Conservation (phyloP, 2,888 invertebrate genomes). For the Drosophila diplacantha region DNA sequence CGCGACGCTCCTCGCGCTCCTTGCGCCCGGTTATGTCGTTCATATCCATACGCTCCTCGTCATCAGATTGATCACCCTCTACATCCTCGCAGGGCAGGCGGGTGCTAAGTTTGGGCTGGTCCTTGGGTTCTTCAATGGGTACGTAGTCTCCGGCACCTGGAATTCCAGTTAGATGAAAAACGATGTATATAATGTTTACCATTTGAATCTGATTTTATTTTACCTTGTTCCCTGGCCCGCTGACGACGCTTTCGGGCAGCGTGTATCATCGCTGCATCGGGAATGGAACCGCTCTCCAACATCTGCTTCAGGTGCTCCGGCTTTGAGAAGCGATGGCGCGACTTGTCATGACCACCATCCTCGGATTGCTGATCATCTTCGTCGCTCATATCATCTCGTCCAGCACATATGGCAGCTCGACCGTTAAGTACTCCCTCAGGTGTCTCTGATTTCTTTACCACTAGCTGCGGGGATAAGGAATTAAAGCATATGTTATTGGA, state of each 20-base stretch:
- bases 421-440: slow-evolving; percentile 86
- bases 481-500: slow-evolving; percentile 32
- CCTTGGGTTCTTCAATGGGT: slow-evolving; percentile 79
- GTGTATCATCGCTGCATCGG: slow-evolving; percentile 98
- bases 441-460: slow-evolving; percentile 80
- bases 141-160: slow-evolving; percentile 82
- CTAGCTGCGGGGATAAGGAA: slow-evolving; percentile 77
- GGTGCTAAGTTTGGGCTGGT: slow-evolving; percentile 78
- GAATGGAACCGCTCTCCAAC: slow-evolving; percentile 92
- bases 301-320: slow-evolving; percentile 88
- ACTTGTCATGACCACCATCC: slow-evolving; percentile 77
- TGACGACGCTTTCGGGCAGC: slow-evolving; percentile 96
- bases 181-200: neutral
- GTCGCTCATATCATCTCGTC: slow-evolving; percentile 82
- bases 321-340: slow-evolving; percentile 80
- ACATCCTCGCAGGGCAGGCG: slow-evolving; percentile 89
- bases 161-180: neutral
- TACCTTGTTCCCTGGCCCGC: slow-evolving; percentile 90
- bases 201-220: neutral
- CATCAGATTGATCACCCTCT: slow-evolving; percentile 87
- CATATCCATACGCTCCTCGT: slow-evolving; percentile 91
- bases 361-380: slow-evolving; percentile 80
- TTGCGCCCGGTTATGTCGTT: slow-evolving; percentile 87
- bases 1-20: slow-evolving; percentile 86
- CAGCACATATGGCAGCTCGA: slow-evolving; percentile 89